A percentile compares a stretch with the other conserved stretches of the same genome.
Evolutionary conservation across 2,113 vertebrate genomes (phyloP).

Genomic region (Siniperca knerii): DNA sequence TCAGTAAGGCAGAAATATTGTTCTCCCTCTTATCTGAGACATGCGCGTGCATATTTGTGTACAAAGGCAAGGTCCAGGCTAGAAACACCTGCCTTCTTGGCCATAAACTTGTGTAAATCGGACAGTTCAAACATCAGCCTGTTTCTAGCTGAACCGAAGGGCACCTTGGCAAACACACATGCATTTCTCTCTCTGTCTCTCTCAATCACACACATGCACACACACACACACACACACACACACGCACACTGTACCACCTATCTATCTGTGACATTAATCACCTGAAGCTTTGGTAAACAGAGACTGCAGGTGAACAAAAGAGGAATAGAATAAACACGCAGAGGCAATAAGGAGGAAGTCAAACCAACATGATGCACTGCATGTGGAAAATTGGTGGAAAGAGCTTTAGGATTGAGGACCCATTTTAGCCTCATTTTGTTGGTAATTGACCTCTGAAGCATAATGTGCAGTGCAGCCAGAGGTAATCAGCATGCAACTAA

Average conservation of each 20-base stretch:
- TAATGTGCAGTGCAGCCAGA: conserved; percentile 95
- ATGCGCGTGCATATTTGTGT: conserved; percentile 66
- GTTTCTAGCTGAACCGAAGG: conserved; percentile 79
- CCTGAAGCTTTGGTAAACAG: conserved; percentile 93
- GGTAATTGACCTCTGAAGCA: conserved; percentile 97
- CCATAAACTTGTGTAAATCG: conserved; percentile 87
- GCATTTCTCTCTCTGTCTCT: conserved; percentile 41
- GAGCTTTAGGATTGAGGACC: conserved; percentile 79
- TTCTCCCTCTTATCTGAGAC: conserved; percentile 60
- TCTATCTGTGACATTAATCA: conserved; percentile 91
- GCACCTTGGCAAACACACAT: conserved; percentile 85
- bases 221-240: background rate
- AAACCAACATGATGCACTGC: conserved; percentile 91
- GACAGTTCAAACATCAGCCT: conserved; percentile 91
- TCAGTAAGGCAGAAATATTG: conserved; percentile 32
- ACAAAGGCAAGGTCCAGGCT: conserved; percentile 84
- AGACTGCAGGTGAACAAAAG: conserved; percentile 82
- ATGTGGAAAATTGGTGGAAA: conserved; percentile 87
- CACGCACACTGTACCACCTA: conserved; percentile 68
- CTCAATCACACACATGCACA: background rate
- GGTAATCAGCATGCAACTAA: conserved; percentile 94
- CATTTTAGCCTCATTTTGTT: conserved; percentile 87
- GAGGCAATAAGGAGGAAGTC: conserved; percentile 86
- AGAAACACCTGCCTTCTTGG: conserved; percentile 88
- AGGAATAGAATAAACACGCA: conserved; percentile 68